Base-by-base conservation (phyloP, 2,113 vertebrate genomes). In the Struthio camelus region DNA sequence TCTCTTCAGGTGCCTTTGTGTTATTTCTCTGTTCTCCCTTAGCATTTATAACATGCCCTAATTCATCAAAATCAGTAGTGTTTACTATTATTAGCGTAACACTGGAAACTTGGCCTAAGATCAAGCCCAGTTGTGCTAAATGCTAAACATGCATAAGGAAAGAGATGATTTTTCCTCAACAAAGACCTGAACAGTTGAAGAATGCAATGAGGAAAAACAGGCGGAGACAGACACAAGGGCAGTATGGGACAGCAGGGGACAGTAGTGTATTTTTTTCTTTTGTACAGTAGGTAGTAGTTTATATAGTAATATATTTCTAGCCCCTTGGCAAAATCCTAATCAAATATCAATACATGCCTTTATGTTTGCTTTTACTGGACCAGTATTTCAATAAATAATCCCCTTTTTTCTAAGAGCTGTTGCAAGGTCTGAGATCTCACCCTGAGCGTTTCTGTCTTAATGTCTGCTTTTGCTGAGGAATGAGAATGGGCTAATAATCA, bases 401-500 rank as follows among this genome's bases (percentile, higher is more conserved):
- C 61, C 22, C 1, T 0, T 70, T 94, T 80, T 85, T 59, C 82
- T 36, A 50, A 69, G 32, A 73, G 44, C 44, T 14, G 3, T 15
- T 14, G 42, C 53, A 65, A 81, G n/a, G 38, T 78, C 84, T 70
- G 18, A 72, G 59, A 64, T 85, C 65, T 72, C 65, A 36, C 34
- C 20, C 24, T 14, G 72, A 76, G 30, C 51, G 3, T 72, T 81
- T 56, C 81, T 51, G 28, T 24, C 46, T 36, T 34, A 44, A 53
- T 46, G 36, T 18, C 87, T 85, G 38, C 72, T 71, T 77, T 80
- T 59, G 14, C 73, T 69, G 78, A 89, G 85, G 72, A 76, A 76
- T 53, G 81, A 82, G 67, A 40, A 65, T 6, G 84, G 76, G 80
- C 81, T 91, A 28, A 93, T 96, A 89, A 96, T 95, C 93, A 87